Percentiles rank a stretch among this genome's conserved stretches.
Evolutionary conservation across 2,888 invertebrate genomes (phyloP).

Genomic region (Orchesella flavescens): DNA sequence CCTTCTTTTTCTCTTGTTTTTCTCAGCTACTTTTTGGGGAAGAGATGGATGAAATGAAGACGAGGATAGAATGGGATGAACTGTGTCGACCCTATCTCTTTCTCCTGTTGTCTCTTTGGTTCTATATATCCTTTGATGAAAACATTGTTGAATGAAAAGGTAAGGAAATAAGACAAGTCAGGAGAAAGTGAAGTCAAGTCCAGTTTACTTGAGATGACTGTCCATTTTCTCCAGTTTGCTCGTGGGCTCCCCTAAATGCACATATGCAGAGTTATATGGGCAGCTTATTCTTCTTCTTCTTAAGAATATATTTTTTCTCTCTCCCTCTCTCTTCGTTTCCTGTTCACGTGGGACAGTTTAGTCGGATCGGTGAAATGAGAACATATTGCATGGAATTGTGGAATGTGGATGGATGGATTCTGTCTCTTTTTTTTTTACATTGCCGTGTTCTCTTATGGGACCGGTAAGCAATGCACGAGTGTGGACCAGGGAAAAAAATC

Average conservation of each 20-base stretch:
- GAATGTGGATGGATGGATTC: constrained; percentile 68
- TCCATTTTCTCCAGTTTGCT: constrained; percentile 46
- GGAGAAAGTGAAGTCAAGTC: constrained; percentile 59
- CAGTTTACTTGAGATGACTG: constrained; percentile 59
- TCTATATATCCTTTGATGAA: constrained; percentile 37
- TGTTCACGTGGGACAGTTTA: constrained; percentile 72
- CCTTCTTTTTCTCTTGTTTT: constrained; percentile 28
- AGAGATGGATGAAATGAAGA: constrained; percentile 54
- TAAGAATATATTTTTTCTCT: constrained; percentile 42
- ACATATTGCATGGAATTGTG: constrained; percentile 70
- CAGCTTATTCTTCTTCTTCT: constrained; percentile 15
- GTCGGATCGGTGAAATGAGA: constrained; percentile 71
- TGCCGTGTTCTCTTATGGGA: constrained; percentile 51
- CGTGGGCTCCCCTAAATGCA: background rate
- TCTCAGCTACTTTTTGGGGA: constrained; percentile 6
- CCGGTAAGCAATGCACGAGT: constrained; percentile 46
- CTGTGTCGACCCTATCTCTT: constrained; percentile 36
- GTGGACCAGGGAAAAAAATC: constrained; percentile 12
- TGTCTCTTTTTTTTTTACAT: constrained; percentile 45
- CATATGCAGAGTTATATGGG: background rate
- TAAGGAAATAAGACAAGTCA: constrained; percentile 58
- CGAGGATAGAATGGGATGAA: constrained; percentile 49
- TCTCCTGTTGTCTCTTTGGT: constrained; percentile 15
- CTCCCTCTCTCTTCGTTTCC: constrained; percentile 46
- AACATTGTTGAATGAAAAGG: constrained; percentile 57